Conservation (phyloP, 2,113 vertebrate genomes). For the Prionailurus bengalensis region DNA sequence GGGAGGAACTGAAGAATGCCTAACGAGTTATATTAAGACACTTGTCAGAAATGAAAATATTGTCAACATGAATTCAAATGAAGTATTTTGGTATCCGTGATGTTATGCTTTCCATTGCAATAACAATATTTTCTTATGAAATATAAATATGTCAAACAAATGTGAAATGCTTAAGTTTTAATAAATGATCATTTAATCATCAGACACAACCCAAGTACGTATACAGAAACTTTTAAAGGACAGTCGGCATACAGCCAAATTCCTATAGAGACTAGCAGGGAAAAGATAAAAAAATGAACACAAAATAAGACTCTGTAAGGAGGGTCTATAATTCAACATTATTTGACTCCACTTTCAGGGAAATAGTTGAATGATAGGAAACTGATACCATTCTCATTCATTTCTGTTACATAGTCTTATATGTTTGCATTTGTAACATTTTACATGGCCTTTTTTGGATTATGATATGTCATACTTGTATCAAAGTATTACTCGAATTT, state of each 20-base stretch:
- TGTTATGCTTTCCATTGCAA: slow-evolving; percentile 82
- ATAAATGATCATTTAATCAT: slow-evolving; percentile 85
- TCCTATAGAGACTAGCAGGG: slow-evolving; percentile 85
- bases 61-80: slow-evolving; percentile 65
- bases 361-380: slow-evolving; percentile 89
- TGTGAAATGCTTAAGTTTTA: slow-evolving; percentile 74
- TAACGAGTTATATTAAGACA: slow-evolving; percentile 69
- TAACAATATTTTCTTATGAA: slow-evolving; percentile 73
- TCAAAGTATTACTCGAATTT: slow-evolving; percentile 82
- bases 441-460: slow-evolving; percentile 80
- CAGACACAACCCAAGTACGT: slow-evolving; percentile 59
- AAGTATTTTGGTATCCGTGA: slow-evolving; percentile 81
- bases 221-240: slow-evolving; percentile 83
- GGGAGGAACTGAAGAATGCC: slow-evolving; percentile 49
- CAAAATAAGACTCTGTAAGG: slow-evolving; percentile 89
- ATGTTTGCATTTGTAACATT: slow-evolving; percentile 86
- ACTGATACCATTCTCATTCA: slow-evolving; percentile 85
- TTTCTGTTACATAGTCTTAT: slow-evolving; percentile 88
- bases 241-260: slow-evolving; percentile 82
- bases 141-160: slow-evolving; percentile 81
- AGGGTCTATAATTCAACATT: slow-evolving; percentile 90
- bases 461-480: slow-evolving; percentile 82
- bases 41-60: slow-evolving; percentile 69
- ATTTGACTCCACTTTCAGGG: slow-evolving; percentile 89
- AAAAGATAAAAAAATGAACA: slow-evolving; percentile 89